Evolutionary conservation across 2,113 vertebrate genomes (phyloP).

Genomic region (Gambusia affinis): DNA sequence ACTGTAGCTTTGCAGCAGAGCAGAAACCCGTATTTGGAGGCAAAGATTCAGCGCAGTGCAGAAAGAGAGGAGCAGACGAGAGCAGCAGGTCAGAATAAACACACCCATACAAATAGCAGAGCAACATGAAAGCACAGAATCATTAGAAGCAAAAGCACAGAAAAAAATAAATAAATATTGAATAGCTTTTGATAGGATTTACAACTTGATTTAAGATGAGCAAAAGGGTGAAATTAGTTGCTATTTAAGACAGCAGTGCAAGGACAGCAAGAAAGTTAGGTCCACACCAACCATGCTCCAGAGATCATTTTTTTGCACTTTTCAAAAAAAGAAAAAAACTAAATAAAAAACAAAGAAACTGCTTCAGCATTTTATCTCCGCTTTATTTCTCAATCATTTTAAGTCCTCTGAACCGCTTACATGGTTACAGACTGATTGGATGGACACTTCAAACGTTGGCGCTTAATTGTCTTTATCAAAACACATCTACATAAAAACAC

Average conservation of each 20-base stretch:
- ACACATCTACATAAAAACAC: conserved; percentile 16
- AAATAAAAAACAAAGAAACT: conserved; percentile 54
- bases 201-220: conserved; percentile 25
- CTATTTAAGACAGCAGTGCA: conserved; percentile 55
- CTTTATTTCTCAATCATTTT: conserved; percentile 66
- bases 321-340: conserved; percentile 53
- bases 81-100: conserved; percentile 72
- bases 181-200: not conserved
- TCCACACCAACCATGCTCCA: conserved; percentile 45
- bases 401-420: conserved; percentile 18
- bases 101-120: conserved; percentile 43
- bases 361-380: conserved; percentile 62
- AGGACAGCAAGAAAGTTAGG: conserved; percentile 46
- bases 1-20: conserved; percentile 91
- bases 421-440: conserved; percentile 42
- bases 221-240: conserved; percentile 51
- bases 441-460: conserved; percentile 17
- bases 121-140: conserved; percentile 20
- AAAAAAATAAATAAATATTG: not conserved
- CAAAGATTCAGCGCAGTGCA: conserved; percentile 67
- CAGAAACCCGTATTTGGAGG: conserved; percentile 76
- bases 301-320: not conserved
- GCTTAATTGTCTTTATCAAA: conserved; percentile 21
- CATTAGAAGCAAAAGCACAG: conserved; percentile 46
- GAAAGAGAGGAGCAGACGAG: conserved; percentile 71